Evolutionary conservation across 2,797 vertebrate species (phyloP), one percentile per base, ranked within the genome.

Genomic region (Cichlasoma orientale): DNA sequence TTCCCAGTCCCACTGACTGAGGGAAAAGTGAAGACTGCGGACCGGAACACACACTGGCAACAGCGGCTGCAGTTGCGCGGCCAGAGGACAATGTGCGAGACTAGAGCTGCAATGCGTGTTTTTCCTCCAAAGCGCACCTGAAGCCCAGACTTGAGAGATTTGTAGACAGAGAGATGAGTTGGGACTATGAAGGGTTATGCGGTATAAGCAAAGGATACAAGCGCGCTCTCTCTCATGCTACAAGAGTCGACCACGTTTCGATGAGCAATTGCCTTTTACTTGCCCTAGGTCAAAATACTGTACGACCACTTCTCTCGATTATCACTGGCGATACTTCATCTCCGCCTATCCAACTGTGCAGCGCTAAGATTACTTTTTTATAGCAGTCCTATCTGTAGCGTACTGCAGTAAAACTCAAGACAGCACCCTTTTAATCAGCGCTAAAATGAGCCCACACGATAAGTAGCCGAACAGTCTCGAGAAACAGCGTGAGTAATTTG

Each of bases 41-140:
- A 81, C 75, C 6, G 81, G 77, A 83, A 33, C 63, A n/a, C 63
- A 52, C 77, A 23, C 72, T 4, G 72, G 81, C 58, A 77, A 56
- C 68, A 38, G 57, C 72, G 79, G 87, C 84, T 90, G 92, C 90
- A 84, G 88, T 85, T 88, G 85, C 82, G 72, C 80, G 85, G 84
- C 79, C 84, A 84, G 79, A 87, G 86, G 79, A 91, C 86, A 85
- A 82, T 56, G 77, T 73, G 78, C 72, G 55, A 88, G 79, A 86
- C 86, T 7, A 82, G 79, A 89, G 83, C 93, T 94, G 94, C 94
- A 95, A 92, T 95, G 94, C 94, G 94, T 95, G 93, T 88, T 94
- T 94, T 78, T 57, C 56, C 73, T 82, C 83, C 80, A 72, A 83
- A 89, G 90, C 89, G 91, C 91, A 91, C 89, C 88, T 89, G 83